Base-by-base conservation (phyloP, 2,888 invertebrate genomes). In the Oxytorus armatus region DNA sequence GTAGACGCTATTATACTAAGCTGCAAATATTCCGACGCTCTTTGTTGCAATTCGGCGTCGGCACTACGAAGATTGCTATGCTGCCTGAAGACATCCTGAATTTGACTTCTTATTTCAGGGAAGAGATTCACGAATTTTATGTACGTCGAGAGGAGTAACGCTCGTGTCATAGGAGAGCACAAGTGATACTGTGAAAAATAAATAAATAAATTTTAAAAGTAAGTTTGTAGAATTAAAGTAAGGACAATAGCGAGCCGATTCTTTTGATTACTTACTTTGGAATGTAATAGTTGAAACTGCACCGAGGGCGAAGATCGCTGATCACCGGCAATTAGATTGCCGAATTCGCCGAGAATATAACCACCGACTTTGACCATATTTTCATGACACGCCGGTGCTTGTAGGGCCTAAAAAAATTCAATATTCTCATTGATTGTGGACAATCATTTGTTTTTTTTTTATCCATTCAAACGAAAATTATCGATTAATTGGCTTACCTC, bases 331-430 rank as follows among this genome's bases (percentile, higher is more conserved):
- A 99, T 99, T 80, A 99, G 94, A 93, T 99, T 99, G 69, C 99
- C 99, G 93, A 99, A 99, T 93, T 99, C 99, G 81, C 99, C 99
- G 80, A 99, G 94, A 88, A 99, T 99, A 89, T 99, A 99, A 69
- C 99, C 99, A 80, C 99, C 99, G 72, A 99, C 99, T 95, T 99
- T 99, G 0, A 99, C 99, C 99, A 99, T 99, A 92, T 99, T 99
- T 93, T 99, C 99, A 92, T 99, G 99, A 90, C 99, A 99, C 25
- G 99, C 99, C 18, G 99, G 99, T 36, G 99, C 99, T 93, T 99
- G 99, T 69, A 99, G 93, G 75, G 98, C 98, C 95, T 95, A 87
- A 5, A 63, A 82, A 75, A n/a, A n/a, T n/a, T n/a, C n/a, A n/a
- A n/a, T n/a, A n/a, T n/a, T n/a, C n/a, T n/a, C n/a, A n/a, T n/a